Conservation (phyloP, 2,113 vertebrate genomes). For the Nicator chloris region DNA sequence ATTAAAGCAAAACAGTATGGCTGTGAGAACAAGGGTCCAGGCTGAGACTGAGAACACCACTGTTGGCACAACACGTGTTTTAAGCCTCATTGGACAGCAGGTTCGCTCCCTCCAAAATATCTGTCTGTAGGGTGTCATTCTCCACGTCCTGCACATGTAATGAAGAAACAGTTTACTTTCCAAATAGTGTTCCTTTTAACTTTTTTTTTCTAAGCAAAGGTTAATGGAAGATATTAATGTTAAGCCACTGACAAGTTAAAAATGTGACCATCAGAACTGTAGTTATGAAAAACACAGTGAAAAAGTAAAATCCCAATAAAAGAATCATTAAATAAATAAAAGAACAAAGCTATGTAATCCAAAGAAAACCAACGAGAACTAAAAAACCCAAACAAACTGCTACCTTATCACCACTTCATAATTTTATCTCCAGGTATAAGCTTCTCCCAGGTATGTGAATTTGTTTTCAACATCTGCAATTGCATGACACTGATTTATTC, state of each 20-base stretch:
- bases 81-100: constrained; percentile 33
- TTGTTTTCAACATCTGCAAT: not conserved
- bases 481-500: not conserved
- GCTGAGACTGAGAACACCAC: not conserved
- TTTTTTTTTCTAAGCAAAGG: not conserved
- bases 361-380: not conserved
- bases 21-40: not conserved
- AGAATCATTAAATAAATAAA: not conserved
- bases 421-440: not conserved
- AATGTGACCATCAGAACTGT: not conserved
- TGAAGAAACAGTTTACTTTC: constrained; percentile 18
- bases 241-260: not conserved
- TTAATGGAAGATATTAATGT: not conserved
- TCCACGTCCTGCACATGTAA: constrained; percentile 16
- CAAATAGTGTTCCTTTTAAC: not conserved
- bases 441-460: accelerated
- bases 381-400: not conserved
- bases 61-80: not conserved
- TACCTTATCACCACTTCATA: not conserved
- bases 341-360: not conserved
- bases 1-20: not conserved
- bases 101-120: not conserved
- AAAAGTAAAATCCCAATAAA: not conserved
- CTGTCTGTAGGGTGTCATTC: not conserved
- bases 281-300: not conserved